Base-by-base conservation (phyloP, 2,888 invertebrate genomes). In the Hyppa rectilinea region DNA sequence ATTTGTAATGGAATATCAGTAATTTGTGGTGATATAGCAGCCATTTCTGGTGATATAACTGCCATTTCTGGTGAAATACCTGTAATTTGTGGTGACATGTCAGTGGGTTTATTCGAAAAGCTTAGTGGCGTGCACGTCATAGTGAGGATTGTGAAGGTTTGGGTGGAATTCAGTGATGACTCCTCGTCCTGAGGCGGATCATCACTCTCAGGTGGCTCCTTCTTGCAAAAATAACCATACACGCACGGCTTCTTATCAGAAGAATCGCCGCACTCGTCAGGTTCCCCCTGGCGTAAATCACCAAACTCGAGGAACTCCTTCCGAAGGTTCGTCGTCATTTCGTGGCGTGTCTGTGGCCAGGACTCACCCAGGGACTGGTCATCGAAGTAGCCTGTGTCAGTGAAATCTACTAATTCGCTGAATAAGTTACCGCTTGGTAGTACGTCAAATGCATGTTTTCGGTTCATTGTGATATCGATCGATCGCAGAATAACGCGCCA, bases 401-500 rank as follows among this genome's bases (percentile, higher is more conserved):
- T 31, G 14, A 66, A 38, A 14, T 68, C 66, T 23, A 69, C 69
- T 23, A 20, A 29, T 23, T 66, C 66, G 20, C 38, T 66, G 6
- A 68, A 31, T 49, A 49, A 38, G 47, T 38, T 49, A 14, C 65
- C 65, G 17, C 68, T 47, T 12, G 68, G 68, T 23, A 29, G 65
- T 45, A 29, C 47, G 29, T 66, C 68, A 29, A 31, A 68, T 29
- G 47, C 12, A 49, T 49, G 36, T 47, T 29, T 20, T 29, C 17
- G 38, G 47, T 66, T 23, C 68, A 49, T 68, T 38, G 20, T 40
- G 17, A 10, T 61, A 66, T 66, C 68, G 47, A 66, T 68, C 69
- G 68, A 26, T 36, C 38, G 68, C 47, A 68, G 68, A 49, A 23
- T 6, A 23, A 45, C 64, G 64, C 64, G 34, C 68, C 47, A 38